Evolutionary conservation across 1,140 invertebrate genomes (phyloP).

Genomic region (Brachionus sp.): DNA sequence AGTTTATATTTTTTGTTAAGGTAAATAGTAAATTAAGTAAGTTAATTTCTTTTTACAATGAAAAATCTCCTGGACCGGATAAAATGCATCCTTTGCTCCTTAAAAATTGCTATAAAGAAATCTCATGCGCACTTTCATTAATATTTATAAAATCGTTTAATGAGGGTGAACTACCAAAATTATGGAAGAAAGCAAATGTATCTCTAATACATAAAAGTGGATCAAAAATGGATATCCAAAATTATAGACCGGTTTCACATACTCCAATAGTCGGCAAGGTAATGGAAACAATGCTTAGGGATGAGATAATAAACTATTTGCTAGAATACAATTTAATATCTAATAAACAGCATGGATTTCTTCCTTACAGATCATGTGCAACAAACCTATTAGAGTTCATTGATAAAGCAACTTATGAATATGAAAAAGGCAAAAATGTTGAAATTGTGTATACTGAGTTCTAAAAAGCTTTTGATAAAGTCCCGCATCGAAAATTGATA

Average conservation of each 20-base stretch:
- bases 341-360: background rate
- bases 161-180: background rate
- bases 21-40: too few relatives aligned
- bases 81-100: background rate
- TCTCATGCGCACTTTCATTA: background rate
- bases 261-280: background rate
- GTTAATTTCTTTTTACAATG: too few relatives aligned
- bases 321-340: conserved; percentile 9
- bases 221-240: background rate
- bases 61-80: too few relatives aligned
- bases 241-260: conserved; percentile 42
- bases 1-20: too few relatives aligned
- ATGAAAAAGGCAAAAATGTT: background rate
- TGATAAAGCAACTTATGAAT: background rate
- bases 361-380: background rate
- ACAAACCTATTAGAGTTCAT: conserved; percentile 7
- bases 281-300: conserved; percentile 19
- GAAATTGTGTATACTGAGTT: conserved; percentile 8
- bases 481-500: background rate
- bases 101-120: background rate
- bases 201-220: conserved; percentile 43
- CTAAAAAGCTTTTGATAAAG: conserved; percentile 14
- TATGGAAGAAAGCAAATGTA: conserved; percentile 37
- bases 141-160: background rate
- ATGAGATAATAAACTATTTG: conserved; percentile 11